phyloP scores from a whole-genome alignment of 2,888 invertebrate species.

The Ochlodes sylvanus region DNA sequence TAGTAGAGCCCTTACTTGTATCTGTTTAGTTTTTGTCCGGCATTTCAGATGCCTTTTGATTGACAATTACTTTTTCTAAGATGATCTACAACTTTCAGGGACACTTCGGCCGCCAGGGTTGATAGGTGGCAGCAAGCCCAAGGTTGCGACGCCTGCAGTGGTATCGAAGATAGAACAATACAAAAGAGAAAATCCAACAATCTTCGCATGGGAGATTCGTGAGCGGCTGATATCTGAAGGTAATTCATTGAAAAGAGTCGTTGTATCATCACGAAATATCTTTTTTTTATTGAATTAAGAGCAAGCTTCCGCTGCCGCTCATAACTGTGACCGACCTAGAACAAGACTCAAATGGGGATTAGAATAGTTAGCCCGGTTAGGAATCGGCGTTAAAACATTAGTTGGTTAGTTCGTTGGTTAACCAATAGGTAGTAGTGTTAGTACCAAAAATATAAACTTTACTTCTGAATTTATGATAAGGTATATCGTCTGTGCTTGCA shows the following conservation, averaged over 20 bases:
- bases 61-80: conserved; percentile 24
- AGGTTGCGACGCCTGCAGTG: conserved; percentile 98
- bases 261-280: no score
- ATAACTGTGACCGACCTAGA: no score
- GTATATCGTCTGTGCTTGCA: no score
- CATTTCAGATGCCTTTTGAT: background rate
- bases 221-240: conserved; percentile 98
- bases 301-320: no score
- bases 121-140: conserved; percentile 98
- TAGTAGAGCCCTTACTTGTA: background rate
- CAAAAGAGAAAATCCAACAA: conserved; percentile 98
- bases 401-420: no score
- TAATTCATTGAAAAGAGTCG: conserved; percentile 67
- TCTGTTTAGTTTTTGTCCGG: conserved; percentile 19
- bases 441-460: no score
- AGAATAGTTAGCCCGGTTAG: no score
- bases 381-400: no score
- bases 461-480: no score
- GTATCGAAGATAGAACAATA: conserved; percentile 99
- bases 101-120: conserved; percentile 95
- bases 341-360: no score
- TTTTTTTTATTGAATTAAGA: no score
- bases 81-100: conserved; percentile 84
- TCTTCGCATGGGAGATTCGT: conserved; percentile 99
- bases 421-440: no score